Percentiles rank a stretch among this genome's conserved stretches.
Conservation (phyloP, 1,140 invertebrate genomes). For the Atopsyche davidsoni region DNA sequence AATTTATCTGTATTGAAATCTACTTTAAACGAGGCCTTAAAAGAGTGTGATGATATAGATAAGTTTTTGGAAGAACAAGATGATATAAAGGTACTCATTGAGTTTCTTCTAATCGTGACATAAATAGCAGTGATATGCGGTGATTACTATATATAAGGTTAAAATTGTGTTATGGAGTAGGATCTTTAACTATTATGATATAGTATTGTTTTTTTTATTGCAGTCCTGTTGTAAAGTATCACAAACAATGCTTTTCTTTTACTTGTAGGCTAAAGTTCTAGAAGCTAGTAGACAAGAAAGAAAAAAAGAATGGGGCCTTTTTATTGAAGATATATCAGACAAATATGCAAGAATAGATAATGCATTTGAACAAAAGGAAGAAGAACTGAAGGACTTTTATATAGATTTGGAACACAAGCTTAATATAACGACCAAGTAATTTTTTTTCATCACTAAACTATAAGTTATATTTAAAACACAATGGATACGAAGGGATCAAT, state of each 20-base stretch:
- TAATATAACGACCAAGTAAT: slow-evolving; percentile 48
- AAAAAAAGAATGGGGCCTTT: slow-evolving; percentile 62
- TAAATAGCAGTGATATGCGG: no score
- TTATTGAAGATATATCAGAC: slow-evolving; percentile 69
- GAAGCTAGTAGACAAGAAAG: slow-evolving; percentile 53
- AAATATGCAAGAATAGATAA: slow-evolving; percentile 68
- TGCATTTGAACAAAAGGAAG: slow-evolving; percentile 71
- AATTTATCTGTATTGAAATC: slow-evolving; percentile 52
- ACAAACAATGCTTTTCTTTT: background rate
- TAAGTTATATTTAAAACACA: slow-evolving; percentile 31
- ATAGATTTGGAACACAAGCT: slow-evolving; percentile 67
- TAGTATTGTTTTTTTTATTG: slow-evolving; percentile 2
- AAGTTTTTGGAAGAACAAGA: slow-evolving; percentile 49
- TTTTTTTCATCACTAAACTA: slow-evolving; percentile 28
- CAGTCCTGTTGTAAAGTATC: background rate
- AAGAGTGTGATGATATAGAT: slow-evolving; percentile 53
- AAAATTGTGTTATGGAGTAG: no score
- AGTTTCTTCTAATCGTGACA: no score
- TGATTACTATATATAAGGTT: no score
- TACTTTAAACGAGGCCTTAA: slow-evolving; percentile 58
- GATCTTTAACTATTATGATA: slow-evolving; percentile 10
- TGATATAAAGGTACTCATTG: no score
- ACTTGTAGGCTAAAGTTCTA: slow-evolving; percentile 33
- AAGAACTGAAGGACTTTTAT: slow-evolving; percentile 68
- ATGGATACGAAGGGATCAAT: slow-evolving; percentile 52